Conservation (phyloP, 2,797 vertebrate species). For the Falco cherrug region DNA sequence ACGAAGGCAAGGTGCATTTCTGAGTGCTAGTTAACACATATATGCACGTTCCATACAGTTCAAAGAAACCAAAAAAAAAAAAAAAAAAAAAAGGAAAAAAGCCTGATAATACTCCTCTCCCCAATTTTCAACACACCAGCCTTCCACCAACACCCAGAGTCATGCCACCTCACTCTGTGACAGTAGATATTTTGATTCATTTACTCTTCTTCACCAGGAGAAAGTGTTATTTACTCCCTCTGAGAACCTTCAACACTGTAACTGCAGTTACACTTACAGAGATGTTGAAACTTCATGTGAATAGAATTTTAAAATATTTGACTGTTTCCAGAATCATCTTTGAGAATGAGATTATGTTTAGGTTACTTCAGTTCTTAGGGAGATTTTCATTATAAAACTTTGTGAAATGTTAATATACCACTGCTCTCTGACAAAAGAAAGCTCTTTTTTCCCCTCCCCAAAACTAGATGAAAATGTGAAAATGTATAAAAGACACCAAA, state of each 20-base stretch:
- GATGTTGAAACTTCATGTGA: background rate
- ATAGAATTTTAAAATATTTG: background rate
- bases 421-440: background rate
- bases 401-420: background rate
- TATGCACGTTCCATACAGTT: background rate
- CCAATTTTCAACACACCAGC: background rate
- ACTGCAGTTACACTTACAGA: background rate
- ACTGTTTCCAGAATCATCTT: background rate
- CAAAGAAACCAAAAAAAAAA: background rate
- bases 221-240: background rate
- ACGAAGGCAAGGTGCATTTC: background rate
- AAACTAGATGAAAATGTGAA: background rate
- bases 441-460: background rate
- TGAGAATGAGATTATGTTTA: background rate
- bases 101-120: background rate
- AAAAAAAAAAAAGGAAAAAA: background rate
- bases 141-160: background rate
- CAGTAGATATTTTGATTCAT: background rate
- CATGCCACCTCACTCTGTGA: background rate
- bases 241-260: background rate
- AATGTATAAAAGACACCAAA: background rate
- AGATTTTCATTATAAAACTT: background rate
- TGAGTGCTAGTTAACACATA: background rate
- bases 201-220: background rate
- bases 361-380: background rate